These are phyloP conservation scores for Uria aalge DNA, from an alignment of 2,113 vertebrate species.

Conservation along the genomic window DNA sequence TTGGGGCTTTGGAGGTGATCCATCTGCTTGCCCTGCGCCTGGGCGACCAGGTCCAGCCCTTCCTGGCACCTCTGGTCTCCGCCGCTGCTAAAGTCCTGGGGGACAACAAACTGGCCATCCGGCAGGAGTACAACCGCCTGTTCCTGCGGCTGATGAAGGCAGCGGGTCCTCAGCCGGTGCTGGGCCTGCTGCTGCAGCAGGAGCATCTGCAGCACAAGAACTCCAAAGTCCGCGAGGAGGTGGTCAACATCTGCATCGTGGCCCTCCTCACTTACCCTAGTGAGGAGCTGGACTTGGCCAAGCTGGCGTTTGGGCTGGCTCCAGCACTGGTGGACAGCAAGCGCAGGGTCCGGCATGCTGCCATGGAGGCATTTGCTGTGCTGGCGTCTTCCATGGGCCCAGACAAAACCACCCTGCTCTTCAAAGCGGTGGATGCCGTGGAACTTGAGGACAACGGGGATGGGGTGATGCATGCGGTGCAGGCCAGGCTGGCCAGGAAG, in stretches of 20 bases:
- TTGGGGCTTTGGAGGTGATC: conserved; percentile 81
- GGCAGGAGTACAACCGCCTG: conserved; percentile 80
- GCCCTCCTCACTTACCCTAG: conserved; percentile 82
- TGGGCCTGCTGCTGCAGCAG: conserved; percentile 75
- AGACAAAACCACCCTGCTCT: conserved; percentile 76
- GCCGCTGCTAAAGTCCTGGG: conserved; percentile 81
- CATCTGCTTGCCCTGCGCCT: conserved; percentile 82
- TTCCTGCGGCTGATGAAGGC: conserved; percentile 80
- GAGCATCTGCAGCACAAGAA: conserved; percentile 82
- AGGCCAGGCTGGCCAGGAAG: conserved; percentile 84
- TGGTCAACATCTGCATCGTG: conserved; percentile 81
- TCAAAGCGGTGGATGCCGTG: conserved; percentile 82
- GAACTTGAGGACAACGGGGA: conserved; percentile 81
- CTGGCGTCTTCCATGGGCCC: conserved; percentile 80
- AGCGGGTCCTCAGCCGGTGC: conserved; percentile 76
- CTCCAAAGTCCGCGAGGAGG: conserved; percentile 81
- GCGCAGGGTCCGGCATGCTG: conserved; percentile 83
- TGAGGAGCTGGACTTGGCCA: conserved; percentile 81
- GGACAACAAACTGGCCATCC: conserved; percentile 79
- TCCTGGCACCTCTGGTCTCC: conserved; percentile 75
- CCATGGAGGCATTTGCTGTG: conserved; percentile 84
- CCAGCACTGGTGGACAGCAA: conserved; percentile 84
- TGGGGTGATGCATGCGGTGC: conserved; percentile 82
- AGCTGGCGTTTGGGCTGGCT: conserved; percentile 80
- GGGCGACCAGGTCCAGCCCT: conserved; percentile 67